Conservation (phyloP, 2,888 invertebrate species). For the Brachypterus glaber region DNA sequence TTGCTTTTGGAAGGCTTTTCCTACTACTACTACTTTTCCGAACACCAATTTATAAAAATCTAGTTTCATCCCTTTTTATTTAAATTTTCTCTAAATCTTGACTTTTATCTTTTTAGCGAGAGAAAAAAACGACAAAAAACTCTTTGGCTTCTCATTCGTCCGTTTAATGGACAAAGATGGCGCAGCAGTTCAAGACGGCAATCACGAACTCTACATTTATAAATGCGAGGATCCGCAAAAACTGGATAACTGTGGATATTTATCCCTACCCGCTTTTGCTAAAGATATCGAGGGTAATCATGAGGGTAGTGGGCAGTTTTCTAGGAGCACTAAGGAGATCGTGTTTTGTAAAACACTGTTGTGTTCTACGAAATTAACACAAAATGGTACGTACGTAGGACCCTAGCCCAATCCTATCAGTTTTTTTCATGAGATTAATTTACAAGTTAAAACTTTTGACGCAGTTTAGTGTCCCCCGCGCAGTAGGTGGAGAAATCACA, state of each 20-base stretch:
- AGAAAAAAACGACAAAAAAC: conserved; percentile 82
- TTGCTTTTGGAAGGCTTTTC: no score
- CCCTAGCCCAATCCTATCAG: conserved; percentile 2
- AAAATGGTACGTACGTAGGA: conserved; percentile 59
- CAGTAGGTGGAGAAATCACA: no score
- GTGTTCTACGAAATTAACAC: conserved; percentile 94
- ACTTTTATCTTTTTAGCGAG: conserved; percentile 53
- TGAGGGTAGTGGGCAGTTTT: conserved; percentile 50
- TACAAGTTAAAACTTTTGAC: no score
- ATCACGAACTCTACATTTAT: conserved; percentile 84
- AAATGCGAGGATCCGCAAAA: conserved; percentile 80
- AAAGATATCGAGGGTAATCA: conserved; percentile 54
- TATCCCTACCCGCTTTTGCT: conserved; percentile 54
- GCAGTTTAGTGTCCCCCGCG: no score
- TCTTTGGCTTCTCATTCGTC: conserved; percentile 86
- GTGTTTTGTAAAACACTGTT: conserved; percentile 73
- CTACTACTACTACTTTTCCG: no score
- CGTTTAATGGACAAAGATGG: conserved; percentile 86
- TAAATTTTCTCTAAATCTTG: not conserved
- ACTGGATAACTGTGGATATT: conserved; percentile 55
- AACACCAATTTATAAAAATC: no score
- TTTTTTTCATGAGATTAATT: no score
- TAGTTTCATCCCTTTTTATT: not conserved
- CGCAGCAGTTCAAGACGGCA: conserved; percentile 78
- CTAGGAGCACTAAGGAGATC: conserved; percentile 74